Evolutionary conservation across 2,797 vertebrate genomes (phyloP).

Genomic region (Moxostoma hubbsi): DNA sequence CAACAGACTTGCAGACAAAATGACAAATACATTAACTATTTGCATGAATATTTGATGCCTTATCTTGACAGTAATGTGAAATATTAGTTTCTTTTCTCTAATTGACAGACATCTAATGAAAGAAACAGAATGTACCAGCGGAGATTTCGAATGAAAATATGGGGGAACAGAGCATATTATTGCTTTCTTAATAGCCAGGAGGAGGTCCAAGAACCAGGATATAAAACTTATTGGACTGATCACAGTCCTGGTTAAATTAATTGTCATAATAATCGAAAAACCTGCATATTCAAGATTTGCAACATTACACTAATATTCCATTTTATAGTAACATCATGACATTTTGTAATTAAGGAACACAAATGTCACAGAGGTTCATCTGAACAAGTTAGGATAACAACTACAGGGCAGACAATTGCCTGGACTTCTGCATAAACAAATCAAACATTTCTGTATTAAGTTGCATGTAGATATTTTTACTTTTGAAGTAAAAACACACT

Average conservation of each 20-base stretch:
- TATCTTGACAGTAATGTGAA: constrained; percentile 89
- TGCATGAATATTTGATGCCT: constrained; percentile 88
- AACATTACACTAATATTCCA: constrained; percentile 45
- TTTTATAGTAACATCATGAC: constrained; percentile 49
- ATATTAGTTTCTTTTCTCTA: constrained; percentile 84
- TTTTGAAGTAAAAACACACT: too few relatives aligned
- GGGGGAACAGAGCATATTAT: constrained; percentile 45
- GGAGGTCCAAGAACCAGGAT: constrained; percentile 27
- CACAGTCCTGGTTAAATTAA: constrained; percentile 46
- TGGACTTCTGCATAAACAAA: too few relatives aligned
- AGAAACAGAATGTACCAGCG: constrained; percentile 44
- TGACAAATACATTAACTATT: constrained; percentile 88
- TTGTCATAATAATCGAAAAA: constrained; percentile 54
- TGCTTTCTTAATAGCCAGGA: constrained; percentile 49
- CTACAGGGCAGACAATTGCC: too few relatives aligned
- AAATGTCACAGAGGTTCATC: not conserved
- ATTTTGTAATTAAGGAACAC: not conserved
- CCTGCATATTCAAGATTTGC: constrained; percentile 61
- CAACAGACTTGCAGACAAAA: constrained; percentile 83
- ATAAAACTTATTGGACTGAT: constrained; percentile 52
- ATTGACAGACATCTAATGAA: constrained; percentile 91
- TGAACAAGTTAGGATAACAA: not conserved
- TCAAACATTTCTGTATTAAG: too few relatives aligned
- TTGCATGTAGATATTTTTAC: too few relatives aligned
- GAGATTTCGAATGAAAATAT: constrained; percentile 52